A percentile compares a stretch with the other conserved stretches of the same genome.
Conservation (phyloP, 2,888 invertebrate genomes). For the Slavum lentiscoides region DNA sequence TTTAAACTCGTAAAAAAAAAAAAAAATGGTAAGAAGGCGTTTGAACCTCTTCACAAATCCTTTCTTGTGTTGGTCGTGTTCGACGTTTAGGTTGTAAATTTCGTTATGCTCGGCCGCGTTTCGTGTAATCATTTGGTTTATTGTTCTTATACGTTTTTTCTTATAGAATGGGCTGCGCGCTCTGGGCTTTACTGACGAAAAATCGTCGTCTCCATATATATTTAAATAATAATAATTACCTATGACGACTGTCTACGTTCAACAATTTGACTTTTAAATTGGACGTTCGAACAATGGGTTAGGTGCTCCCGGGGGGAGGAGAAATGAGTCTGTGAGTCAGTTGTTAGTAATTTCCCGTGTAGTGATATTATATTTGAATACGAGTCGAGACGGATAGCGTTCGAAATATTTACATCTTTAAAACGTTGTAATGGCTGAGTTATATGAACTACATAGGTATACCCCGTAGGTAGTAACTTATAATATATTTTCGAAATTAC, state of each 20-base stretch:
- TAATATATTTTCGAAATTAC: no score
- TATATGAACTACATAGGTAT: no score
- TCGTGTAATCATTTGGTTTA: slow-evolving; percentile 42
- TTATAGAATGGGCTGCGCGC: neutral
- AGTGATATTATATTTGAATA: slow-evolving; percentile 6
- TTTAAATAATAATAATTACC: slow-evolving; percentile 48
- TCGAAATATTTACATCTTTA: neutral
- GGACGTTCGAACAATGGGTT: slow-evolving; percentile 22
- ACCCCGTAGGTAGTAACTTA: no score
- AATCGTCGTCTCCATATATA: slow-evolving; percentile 14
- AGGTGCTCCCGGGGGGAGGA: slow-evolving; percentile 12
- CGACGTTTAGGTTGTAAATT: slow-evolving; percentile 29
- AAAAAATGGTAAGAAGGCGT: neutral
- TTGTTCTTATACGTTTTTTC: slow-evolving; percentile 25
- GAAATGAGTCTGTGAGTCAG: slow-evolving; percentile 40
- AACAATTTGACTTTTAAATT: slow-evolving; percentile 47
- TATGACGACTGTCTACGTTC: slow-evolving; percentile 21
- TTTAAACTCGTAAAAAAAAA: neutral
- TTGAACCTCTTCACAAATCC: slow-evolving; percentile 7
- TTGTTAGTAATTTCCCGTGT: slow-evolving; percentile 20
- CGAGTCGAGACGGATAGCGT: neutral
- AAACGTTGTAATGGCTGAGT: no score
- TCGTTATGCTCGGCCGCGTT: slow-evolving; percentile 48
- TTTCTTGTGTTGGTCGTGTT: slow-evolving; percentile 2
- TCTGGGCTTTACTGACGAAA: slow-evolving; percentile 10